Evolutionary conservation across 2,888 invertebrate genomes (phyloP).

Genomic region (Eupithecia centaureata): DNA sequence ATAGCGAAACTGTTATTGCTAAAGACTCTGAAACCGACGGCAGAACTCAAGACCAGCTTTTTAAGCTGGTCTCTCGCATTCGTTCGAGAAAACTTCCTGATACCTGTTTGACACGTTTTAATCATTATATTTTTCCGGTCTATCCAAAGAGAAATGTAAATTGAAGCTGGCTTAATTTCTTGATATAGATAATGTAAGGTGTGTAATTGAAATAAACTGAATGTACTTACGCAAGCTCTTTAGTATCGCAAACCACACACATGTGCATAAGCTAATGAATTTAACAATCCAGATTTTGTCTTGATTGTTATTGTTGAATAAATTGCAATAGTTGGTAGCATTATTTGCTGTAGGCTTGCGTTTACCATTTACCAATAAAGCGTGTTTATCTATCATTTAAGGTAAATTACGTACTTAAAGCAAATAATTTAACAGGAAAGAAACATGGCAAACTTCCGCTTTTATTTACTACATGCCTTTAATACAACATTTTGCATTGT

Average conservation of each 20-base stretch:
- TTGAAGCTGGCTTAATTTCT: slow-evolving; percentile 28
- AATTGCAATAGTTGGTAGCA: slow-evolving; percentile 29
- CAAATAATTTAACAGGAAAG: neutral
- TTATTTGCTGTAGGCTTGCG: slow-evolving; percentile 12
- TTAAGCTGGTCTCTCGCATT: neutral
- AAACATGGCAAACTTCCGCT: neutral
- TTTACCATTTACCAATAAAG: neutral
- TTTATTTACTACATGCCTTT: neutral
- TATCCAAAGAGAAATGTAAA: slow-evolving; percentile 36
- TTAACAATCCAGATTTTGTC: slow-evolving; percentile 45
- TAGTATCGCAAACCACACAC: slow-evolving; percentile 42
- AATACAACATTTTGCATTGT: neutral
- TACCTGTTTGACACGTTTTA: neutral
- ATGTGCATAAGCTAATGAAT: slow-evolving; percentile 46
- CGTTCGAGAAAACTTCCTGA: neutral
- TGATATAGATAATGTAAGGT: slow-evolving; percentile 33
- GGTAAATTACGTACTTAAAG: neutral
- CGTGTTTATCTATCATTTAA: neutral
- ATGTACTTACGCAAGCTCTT: neutral
- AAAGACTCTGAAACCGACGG: no score
- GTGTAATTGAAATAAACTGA: slow-evolving; percentile 30
- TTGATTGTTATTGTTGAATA: slow-evolving; percentile 41
- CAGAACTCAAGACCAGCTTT: no score
- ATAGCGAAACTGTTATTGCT: neutral
- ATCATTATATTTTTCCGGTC: slow-evolving; percentile 18